These are phyloP conservation scores for Sphinx pinastri DNA, from an alignment of 2,888 invertebrate genomes.

Conservation along the genomic window DNA sequence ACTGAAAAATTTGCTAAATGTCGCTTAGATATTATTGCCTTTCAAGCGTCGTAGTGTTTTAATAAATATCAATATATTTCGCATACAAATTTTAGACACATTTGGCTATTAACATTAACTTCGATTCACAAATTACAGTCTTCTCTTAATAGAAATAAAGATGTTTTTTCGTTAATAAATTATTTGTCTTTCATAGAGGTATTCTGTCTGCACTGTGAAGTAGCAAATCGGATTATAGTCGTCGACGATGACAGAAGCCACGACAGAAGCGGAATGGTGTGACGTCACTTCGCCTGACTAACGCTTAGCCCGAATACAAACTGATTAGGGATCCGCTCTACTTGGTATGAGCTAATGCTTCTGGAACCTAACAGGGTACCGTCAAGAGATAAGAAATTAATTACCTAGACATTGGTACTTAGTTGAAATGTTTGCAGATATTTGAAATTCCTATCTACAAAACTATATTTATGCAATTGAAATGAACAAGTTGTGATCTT, in stretches of 20 bases:
- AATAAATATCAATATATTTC: too few species aligned
- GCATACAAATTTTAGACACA: too few species aligned
- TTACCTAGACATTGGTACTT: not conserved
- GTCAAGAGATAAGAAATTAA: not conserved
- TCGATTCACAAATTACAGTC: too few species aligned
- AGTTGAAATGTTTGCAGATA: too few species aligned
- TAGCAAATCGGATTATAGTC: slow-evolving; percentile 27
- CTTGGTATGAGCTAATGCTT: not conserved
- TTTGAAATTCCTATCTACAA: too few species aligned
- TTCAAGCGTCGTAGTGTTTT: too few species aligned
- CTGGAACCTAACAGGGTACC: not conserved
- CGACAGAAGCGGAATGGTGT: not conserved
- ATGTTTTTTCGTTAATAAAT: not conserved
- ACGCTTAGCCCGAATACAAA: not conserved
- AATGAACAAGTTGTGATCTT: too few species aligned
- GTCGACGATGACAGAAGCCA: not conserved
- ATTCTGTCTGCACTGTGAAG: slow-evolving; percentile 4
- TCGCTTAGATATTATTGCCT: too few species aligned
- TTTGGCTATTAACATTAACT: too few species aligned
- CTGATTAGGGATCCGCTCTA: slow-evolving; percentile 17
- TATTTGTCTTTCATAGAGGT: not conserved
- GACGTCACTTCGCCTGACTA: slow-evolving; percentile 22
- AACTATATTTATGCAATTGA: too few species aligned
- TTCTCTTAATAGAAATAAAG: too few species aligned
- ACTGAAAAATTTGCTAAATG: too few species aligned